These are phyloP conservation scores for Drosophila demipolita DNA, from an alignment of 2,888 invertebrate genomes.

Conservation along the genomic window DNA sequence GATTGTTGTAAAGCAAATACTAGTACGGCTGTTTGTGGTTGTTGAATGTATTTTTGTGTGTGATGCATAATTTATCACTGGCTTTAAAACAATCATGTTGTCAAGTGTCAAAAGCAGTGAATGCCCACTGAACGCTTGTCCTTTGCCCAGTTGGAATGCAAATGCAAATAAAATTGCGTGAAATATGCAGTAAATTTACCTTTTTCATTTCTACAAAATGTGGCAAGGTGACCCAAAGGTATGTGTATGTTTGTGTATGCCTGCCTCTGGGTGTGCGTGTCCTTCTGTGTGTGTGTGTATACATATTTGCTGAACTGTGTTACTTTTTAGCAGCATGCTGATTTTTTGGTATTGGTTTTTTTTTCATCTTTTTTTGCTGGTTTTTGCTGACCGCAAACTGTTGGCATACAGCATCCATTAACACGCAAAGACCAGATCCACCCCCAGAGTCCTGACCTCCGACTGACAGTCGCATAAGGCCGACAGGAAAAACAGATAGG, in stretches of 20 bases:
- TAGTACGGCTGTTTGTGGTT: conserved; percentile 18
- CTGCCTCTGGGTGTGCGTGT: conserved; percentile 1
- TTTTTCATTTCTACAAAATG: conserved; percentile 51
- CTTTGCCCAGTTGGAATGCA: conserved; percentile 24
- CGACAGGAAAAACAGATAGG: conserved; percentile 14
- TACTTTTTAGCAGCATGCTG: conserved; percentile 38
- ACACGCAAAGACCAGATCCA: conserved; percentile 30
- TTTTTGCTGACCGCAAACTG: conserved; percentile 74
- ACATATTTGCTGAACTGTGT: conserved; percentile 37
- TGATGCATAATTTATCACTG: conserved; percentile 76
- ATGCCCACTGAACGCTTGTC: conserved; percentile 24
- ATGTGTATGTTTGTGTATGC: conserved; percentile 1
- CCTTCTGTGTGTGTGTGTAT: background rate
- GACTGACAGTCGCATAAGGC: conserved; percentile 38
- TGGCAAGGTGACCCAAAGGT: conserved; percentile 26
- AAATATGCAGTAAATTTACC: conserved; percentile 74
- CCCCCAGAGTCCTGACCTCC: conserved; percentile 23
- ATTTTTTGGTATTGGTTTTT: conserved; percentile 34
- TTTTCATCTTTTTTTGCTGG: conserved; percentile 34
- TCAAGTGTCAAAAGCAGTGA: conserved; percentile 76
- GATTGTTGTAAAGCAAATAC: background rate
- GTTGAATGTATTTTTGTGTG: conserved; percentile 44
- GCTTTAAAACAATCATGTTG: conserved; percentile 79
- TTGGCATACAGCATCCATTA: conserved; percentile 71
- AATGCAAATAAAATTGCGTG: conserved; percentile 75